Evolutionary conservation across 1,140 invertebrate species (phyloP), one percentile per base, ranked within the genome.

Genomic region (Aleiodes sp.): DNA sequence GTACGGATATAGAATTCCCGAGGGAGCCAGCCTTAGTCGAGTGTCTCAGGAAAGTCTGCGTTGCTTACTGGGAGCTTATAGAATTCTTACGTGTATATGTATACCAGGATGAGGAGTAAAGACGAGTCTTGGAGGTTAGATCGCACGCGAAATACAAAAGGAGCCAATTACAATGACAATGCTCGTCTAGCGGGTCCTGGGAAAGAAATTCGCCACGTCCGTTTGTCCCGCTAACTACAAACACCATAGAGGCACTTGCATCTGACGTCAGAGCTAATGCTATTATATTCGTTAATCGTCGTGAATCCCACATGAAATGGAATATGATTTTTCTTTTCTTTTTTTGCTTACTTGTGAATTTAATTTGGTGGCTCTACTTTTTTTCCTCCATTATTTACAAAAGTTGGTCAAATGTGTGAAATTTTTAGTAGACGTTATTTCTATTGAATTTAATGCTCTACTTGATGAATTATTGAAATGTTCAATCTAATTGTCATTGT

Each of bases 91-190:
- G n/a, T n/a, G n/a, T n/a, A n/a, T n/a, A 8, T 21, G n/a, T 39
- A 24, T 29, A 68, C 61, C 57, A 57, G 57, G 70, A 73, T 72
- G 71, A 73, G 76, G 73, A 79, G 61, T 72, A 76, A 68, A 74
- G 57, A 67, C 63, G 72, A 69, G 65, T 64, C 16, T 41, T 24
- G 39, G 37, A 78, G 76, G 80, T 82, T 79, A 79, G 77, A 84
- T 84, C 82, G 79, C 80, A 79, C 77, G 80, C 78, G 75, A 82
- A 82, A 81, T 79, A 84, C 80, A 85, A 84, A 81, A 79, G 78
- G 57, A 78, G 76, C 81, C 82, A 85, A 84, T 86, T 86, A 84
- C 79, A 84, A 84, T 84, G 84, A 86, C 84, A 86, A 86, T 84
- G 79, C 77, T 69, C 70, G 67, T 77, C 76, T 76, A 76, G 76